Percentiles rank a stretch among this genome's conserved stretches.
Conservation (phyloP, 2,113 vertebrate genomes). For the Poecile atricapillus region DNA sequence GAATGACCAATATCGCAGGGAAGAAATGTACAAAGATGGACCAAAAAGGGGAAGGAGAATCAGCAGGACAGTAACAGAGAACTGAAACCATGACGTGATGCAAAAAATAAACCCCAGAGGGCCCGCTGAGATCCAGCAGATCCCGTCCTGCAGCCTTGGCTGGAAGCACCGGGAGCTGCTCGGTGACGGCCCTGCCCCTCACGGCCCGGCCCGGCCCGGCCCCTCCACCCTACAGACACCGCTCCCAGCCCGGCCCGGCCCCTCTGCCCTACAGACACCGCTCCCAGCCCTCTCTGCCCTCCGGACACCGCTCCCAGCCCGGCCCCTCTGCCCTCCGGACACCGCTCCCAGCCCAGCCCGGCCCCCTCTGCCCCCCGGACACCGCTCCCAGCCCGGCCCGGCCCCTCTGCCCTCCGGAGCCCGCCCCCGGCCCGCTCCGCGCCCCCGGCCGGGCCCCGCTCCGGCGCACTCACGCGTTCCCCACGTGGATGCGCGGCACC, state of each 20-base stretch:
- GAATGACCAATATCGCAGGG: neutral
- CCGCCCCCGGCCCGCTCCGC: neutral
- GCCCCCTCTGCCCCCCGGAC: neutral
- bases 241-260: neutral
- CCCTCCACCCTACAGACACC: neutral
- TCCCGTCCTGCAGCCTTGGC: neutral
- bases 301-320: neutral
- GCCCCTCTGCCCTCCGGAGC: neutral
- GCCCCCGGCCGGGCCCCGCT: neutral
- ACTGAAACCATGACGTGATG: neutral
- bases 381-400: neutral
- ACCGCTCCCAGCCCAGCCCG: neutral
- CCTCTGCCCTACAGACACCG: neutral
- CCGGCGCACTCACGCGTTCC: conserved; percentile 87
- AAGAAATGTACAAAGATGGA: neutral
- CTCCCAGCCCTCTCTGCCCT: too few species aligned
- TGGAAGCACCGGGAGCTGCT: rapidly evolving
- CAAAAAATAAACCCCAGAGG: neutral
- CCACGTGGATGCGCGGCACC: conserved; percentile 89
- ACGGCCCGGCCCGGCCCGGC: neutral
- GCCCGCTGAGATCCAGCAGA: neutral
- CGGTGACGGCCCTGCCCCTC: rapidly evolving
- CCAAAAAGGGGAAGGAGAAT: neutral
- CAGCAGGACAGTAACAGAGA: neutral
- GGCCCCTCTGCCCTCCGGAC: too few species aligned